These are phyloP conservation scores for Bombus vancouverensis DNA, from an alignment of 1,140 invertebrate species.

Conservation along the genomic window DNA sequence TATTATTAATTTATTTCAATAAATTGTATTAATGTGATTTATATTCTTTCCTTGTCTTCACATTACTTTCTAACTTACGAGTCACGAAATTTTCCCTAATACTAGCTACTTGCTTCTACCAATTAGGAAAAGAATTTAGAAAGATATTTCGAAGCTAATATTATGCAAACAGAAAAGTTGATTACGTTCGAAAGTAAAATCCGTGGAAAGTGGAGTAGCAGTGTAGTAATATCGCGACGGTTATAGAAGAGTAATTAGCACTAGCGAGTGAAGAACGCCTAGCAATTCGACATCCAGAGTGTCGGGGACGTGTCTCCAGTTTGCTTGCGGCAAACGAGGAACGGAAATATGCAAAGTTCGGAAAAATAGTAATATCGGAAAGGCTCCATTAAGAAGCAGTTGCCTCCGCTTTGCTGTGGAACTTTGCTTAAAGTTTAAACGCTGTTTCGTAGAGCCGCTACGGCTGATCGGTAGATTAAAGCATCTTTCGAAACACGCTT, in stretches of 20 bases:
- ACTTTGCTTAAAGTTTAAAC: constrained; percentile 53
- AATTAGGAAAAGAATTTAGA: too few relatives aligned
- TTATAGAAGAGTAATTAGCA: background rate
- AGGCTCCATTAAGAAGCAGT: constrained; percentile 55
- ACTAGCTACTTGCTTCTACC: too few relatives aligned
- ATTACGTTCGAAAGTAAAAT: background rate
- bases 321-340: background rate
- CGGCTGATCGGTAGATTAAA: constrained; percentile 57
- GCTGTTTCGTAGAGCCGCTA: constrained; percentile 30
- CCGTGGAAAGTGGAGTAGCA: too few relatives aligned
- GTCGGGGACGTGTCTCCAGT: background rate
- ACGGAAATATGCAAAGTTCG: constrained; percentile 31
- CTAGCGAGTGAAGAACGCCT: background rate
- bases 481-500: constrained; percentile 50
- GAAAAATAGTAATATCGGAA: constrained; percentile 45
- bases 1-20: too few relatives aligned
- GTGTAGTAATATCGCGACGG: background rate
- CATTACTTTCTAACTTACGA: too few relatives aligned
- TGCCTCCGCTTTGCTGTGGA: constrained; percentile 22
- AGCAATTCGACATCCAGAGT: background rate
- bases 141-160: background rate
- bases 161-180: background rate
- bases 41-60: too few relatives aligned
- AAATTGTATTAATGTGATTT: too few relatives aligned
- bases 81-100: too few relatives aligned